phyloP scores from a whole-genome alignment of 2,113 vertebrate genomes.

The Ochotona princeps region DNA sequence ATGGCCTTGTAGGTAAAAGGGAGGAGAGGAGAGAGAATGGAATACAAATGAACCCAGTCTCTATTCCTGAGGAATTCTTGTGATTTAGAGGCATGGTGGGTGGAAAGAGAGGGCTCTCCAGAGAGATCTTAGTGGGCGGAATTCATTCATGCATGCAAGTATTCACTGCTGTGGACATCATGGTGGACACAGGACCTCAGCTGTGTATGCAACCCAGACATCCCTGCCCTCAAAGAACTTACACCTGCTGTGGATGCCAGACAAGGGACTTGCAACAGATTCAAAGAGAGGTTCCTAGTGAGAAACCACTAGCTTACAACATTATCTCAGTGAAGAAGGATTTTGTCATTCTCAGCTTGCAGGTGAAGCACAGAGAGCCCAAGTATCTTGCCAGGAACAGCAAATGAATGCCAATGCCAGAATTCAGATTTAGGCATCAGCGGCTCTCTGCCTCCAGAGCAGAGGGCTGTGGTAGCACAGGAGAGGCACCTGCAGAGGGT shows the following conservation, averaged over 20 bases:
- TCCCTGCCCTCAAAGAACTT: constrained; percentile 7
- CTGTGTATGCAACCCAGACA: background rate
- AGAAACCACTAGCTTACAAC: background rate
- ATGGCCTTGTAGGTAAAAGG: background rate
- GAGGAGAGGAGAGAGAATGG: background rate
- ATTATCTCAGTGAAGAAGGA: background rate
- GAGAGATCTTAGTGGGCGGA: constrained; percentile 44
- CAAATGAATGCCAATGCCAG: background rate
- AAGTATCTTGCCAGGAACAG: background rate
- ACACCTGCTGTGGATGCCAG: fast-evolving
- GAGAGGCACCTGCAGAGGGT: background rate
- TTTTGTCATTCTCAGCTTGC: background rate
- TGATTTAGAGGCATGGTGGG: constrained; percentile 50
- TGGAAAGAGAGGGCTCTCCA: constrained; percentile 55
- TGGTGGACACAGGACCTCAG: background rate
- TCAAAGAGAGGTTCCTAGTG: background rate
- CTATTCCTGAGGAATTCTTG: constrained; percentile 56
- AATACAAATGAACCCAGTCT: constrained; percentile 49
- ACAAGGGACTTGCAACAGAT: background rate
- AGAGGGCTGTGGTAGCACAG: background rate
- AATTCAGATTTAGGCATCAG: background rate
- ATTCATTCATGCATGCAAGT: constrained; percentile 61
- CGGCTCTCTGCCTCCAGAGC: background rate
- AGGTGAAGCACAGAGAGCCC: background rate
- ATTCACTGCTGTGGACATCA: background rate